phyloP scores from a whole-genome alignment of 64 coral and sea anemone species.

The Pocillopora verrucosa region DNA sequence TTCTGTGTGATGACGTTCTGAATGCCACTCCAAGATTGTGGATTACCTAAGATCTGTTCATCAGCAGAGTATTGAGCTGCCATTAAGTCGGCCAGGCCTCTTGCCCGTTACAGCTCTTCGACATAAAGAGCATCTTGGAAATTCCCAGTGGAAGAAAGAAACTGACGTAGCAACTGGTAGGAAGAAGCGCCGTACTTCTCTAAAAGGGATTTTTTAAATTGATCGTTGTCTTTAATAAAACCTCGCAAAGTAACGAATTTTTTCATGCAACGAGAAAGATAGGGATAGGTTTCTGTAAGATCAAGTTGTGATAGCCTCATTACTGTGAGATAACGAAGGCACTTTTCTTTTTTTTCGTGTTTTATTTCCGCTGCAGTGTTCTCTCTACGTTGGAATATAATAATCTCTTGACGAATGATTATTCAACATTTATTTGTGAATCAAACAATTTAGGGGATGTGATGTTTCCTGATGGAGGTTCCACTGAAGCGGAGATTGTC shows the following conservation, averaged over 20 bases:
- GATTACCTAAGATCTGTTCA: background rate
- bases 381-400: too few species aligned
- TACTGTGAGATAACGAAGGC: background rate
- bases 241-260: background rate
- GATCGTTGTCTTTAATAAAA: background rate
- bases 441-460: too few species aligned
- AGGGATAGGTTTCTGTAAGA: background rate
- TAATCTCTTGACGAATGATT: too few species aligned
- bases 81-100: background rate
- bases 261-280: background rate
- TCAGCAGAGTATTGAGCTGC: background rate
- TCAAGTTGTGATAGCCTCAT: background rate
- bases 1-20: background rate
- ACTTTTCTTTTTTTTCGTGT: background rate
- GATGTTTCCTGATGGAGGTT: too few species aligned
- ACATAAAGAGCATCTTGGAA: background rate
- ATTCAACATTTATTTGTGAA: too few species aligned
- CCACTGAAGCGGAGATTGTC: too few species aligned
- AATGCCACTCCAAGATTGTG: background rate
- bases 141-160: background rate
- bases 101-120: background rate
- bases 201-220: background rate
- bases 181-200: background rate
- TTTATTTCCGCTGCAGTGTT: too few species aligned
- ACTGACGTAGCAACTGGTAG: background rate